Base-by-base conservation (phyloP, 2,113 vertebrate species). In the Falco punctatus region DNA sequence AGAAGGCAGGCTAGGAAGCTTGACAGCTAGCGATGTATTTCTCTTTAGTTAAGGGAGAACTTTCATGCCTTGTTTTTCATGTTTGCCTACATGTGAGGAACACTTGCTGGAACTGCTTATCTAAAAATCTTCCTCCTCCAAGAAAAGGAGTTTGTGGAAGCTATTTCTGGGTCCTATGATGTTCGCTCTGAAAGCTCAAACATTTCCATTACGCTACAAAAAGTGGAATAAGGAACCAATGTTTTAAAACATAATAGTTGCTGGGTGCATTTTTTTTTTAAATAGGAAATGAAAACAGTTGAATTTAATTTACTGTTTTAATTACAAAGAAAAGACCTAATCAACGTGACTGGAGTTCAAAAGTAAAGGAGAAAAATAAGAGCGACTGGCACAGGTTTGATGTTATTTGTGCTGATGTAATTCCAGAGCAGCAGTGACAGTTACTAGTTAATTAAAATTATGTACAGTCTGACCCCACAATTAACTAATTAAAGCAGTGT, bases 111-210 rank as follows among this genome's bases (percentile, higher is more conserved):
- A 94, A 81, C 8, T n/a, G 65, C 24, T 75, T 55, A 54, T 80
- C 81, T 72, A 67, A 92, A 91, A 91, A 44, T 59, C 38, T 81
- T 66, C 35, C 48, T 90, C 15, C 85, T 79, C 78, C 40, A 72
- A 67, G 54, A 72, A 82, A 33, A 69, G 15, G 44, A 81, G 57
- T 52, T 82, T 32, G 15, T 69, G 44, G 30, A 85, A 91, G 26
- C 61, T 92, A 27, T 82, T 95, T 96, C 74, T 79, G 65, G 81
- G 80, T 65, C 7, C 49, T 75, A 33, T 91, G 85, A 88, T 13
- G 5, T 40, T 54, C 44, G 85, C 35, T 17, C 8, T 2, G 52
- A 62, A 66, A 92, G 21, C 22, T 85, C 14, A 26, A 81, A 9
- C n/a, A 38, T 82, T 96, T 95, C 70, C 61, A 85, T 75, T 79